Conservation (phyloP, 1,140 invertebrate genomes). For the Gyrodactylus bullatarudis region DNA sequence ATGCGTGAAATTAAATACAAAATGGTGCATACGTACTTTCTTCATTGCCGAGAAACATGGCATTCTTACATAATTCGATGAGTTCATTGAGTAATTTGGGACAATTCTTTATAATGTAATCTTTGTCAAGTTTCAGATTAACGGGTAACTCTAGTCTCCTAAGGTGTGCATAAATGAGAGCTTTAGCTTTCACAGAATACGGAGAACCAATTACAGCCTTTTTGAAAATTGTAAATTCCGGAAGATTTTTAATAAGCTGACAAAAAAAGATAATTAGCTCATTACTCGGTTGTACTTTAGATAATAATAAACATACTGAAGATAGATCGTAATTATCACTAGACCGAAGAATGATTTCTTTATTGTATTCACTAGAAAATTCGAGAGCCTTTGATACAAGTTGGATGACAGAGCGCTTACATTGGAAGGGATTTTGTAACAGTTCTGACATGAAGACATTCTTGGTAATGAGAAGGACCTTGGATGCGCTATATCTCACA, state of each 20-base stretch:
- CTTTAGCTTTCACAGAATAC: constrained; percentile 83
- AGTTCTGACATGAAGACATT: constrained; percentile 80
- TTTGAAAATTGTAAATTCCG: neutral
- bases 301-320: constrained; percentile 32
- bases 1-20: too few species aligned
- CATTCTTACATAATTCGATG: neutral
- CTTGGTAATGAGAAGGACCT: constrained; percentile 69
- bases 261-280: neutral
- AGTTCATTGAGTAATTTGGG: constrained; percentile 68
- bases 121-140: constrained; percentile 15
- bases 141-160: constrained; percentile 33
- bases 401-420: constrained; percentile 42
- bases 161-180: constrained; percentile 67
- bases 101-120: constrained; percentile 54
- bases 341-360: constrained; percentile 58
- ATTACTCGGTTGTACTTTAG: too few species aligned
- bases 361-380: constrained; percentile 67
- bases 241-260: neutral
- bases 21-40: neutral
- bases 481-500: constrained; percentile 70
- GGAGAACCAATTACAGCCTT: constrained; percentile 13
- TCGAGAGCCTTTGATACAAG: constrained; percentile 72
- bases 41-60: neutral
- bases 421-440: constrained; percentile 65
- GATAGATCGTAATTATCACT: constrained; percentile 80